Evolutionary conservation across 2,113 vertebrate genomes (phyloP).

Genomic region (Gila orcuttii): DNA sequence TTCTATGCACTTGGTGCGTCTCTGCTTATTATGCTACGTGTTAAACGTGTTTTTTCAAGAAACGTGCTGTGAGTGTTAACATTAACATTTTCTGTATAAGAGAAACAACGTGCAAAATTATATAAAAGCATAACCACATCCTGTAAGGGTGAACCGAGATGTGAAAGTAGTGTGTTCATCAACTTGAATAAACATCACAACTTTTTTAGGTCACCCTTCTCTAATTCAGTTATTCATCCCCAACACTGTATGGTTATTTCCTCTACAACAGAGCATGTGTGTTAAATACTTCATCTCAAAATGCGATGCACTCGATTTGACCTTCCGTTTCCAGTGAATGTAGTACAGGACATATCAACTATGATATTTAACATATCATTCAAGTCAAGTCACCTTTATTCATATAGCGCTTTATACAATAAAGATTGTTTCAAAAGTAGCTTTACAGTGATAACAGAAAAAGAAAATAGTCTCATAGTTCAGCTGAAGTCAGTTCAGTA

Average conservation of each 20-base stretch:
- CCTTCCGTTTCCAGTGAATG: not conserved
- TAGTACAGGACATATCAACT: not conserved
- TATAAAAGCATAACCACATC: constrained; percentile 22
- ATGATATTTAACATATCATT: not conserved
- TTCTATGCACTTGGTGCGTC: not conserved
- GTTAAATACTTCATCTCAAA: not conserved
- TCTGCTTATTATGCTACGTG: not conserved
- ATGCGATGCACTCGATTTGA: not conserved
- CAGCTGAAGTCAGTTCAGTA: no score
- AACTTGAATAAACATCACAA: not conserved
- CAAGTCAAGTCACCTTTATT: no score
- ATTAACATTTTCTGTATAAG: not conserved
- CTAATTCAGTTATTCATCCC: not conserved
- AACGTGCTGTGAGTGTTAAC: not conserved
- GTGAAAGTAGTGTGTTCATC: not conserved
- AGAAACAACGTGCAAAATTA: no score
- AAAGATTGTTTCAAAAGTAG: no score
- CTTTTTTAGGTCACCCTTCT: not conserved
- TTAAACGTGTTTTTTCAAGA: not conserved
- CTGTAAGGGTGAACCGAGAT: not conserved
- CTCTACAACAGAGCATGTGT: not conserved
- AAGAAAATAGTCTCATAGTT: no score
- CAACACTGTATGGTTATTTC: not conserved
- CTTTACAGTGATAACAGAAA: no score
- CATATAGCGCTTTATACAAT: no score